These are phyloP conservation scores for Tauraco hartlaubi DNA, from an alignment of 2,797 vertebrate species.

Conservation along the genomic window DNA sequence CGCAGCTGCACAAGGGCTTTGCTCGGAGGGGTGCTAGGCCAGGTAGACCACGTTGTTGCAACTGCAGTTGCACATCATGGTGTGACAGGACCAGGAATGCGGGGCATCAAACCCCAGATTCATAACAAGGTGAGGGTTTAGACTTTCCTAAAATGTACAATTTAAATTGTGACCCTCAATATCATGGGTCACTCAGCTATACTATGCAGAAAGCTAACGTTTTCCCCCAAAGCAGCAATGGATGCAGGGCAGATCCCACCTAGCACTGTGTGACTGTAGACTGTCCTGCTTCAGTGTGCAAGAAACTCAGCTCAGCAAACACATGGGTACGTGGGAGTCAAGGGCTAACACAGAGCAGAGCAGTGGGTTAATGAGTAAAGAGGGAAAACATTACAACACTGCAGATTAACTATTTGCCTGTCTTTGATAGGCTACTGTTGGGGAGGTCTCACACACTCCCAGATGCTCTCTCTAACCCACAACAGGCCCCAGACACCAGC, in stretches of 20 bases:
- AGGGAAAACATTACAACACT: neutral
- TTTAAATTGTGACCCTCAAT: neutral
- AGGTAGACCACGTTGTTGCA: neutral
- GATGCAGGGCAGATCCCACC: neutral
- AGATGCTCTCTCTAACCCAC: neutral
- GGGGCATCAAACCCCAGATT: neutral
- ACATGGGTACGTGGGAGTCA: neutral
- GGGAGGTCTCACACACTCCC: neutral
- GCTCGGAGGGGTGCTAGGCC: neutral
- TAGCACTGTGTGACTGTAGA: neutral
- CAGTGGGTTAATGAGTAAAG: constrained; percentile 5
- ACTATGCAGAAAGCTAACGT: neutral
- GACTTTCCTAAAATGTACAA: neutral
- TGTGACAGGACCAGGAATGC: neutral
- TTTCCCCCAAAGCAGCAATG: neutral
- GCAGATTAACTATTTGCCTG: neutral
- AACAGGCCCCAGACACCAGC: neutral
- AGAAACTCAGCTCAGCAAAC: neutral
- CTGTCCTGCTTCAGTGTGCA: neutral
- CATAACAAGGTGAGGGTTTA: neutral
- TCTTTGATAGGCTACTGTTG: neutral
- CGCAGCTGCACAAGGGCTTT: neutral
- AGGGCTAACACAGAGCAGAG: neutral
- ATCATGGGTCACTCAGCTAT: neutral
- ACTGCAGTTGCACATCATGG: neutral